Base-by-base conservation (phyloP, 2,797 vertebrate species). In the Semaprochilodus insignis region DNA sequence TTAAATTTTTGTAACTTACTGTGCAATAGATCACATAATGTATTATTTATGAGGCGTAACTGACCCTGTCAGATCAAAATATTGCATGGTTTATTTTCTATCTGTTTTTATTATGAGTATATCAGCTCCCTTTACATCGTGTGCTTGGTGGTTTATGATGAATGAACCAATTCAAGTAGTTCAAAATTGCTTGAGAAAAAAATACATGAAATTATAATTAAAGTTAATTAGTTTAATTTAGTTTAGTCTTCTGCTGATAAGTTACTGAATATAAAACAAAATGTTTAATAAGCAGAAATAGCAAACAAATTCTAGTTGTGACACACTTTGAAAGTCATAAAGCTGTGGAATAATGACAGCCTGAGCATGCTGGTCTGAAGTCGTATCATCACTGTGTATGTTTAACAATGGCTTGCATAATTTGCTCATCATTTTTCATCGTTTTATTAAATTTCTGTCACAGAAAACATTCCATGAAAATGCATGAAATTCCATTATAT, bases 221-320 rank as follows among this genome's bases (percentile, higher is more conserved):
- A 40, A 40, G 5, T 40, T 40, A 59, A 16, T 3, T 16, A 54
- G 52, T 4, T 16, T 14, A 13, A 48, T 13, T 48, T 15, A 13
- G 13, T 15, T 27, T 31, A 15, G 15, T 10, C 11, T 0, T 31
- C 1, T 31, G 11, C 4, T 6, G 23, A 63, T 27, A 63, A 14
- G 23, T 63, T 27, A 15, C 4, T 11, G 2, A 34, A 65, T 65
- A 25, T 31, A 27, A 55, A 67, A 7, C 31, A 31, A 31, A 31
- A 31, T 80, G 17, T 74, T n/a, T 40, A 55, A 74, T 74, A 66
- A 65, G 36, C 27, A 27, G n/a, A 44, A 51, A 66, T 27, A 44
- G 34, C 25, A 23, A 52, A 52, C 15, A 54, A 27, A 72, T 54
- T 52, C 13, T 23, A 72, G 19, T 52, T 66, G n/a, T 66, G 25